Percentiles rank a stretch among this genome's conserved stretches.
Evolutionary conservation across 2,888 invertebrate genomes (phyloP).

Genomic region (Eurois occulta): DNA sequence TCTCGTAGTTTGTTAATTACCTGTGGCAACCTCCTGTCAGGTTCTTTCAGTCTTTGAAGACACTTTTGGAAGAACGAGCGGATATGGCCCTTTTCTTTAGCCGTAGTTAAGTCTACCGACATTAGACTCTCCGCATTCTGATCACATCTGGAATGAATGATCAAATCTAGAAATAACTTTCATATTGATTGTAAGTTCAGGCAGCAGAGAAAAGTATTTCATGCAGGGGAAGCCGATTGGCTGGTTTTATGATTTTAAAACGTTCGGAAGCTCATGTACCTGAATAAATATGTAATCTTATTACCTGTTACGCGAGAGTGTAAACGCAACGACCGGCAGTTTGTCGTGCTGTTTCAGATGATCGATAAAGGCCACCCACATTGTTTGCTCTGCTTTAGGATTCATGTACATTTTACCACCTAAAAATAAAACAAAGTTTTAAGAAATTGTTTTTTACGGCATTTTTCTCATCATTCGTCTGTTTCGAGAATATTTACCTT

Average conservation of each 20-base stretch:
- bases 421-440: conserved; percentile 55
- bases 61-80: conserved; percentile 96
- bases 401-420: conserved; percentile 85
- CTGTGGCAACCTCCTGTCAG: conserved; percentile 97
- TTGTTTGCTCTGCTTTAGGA: conserved; percentile 94
- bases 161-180: conserved; percentile 14
- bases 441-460: neutral
- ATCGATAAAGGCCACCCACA: conserved; percentile 95
- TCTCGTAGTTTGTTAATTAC: conserved; percentile 74
- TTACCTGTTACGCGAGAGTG: conserved; percentile 96
- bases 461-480: neutral
- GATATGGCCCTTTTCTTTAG: conserved; percentile 96
- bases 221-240: neutral
- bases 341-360: conserved; percentile 95
- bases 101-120: conserved; percentile 95
- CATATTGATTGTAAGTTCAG: neutral
- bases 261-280: neutral
- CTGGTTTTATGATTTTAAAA: neutral
- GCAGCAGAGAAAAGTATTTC: neutral
- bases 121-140: conserved; percentile 90
- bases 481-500: conserved; percentile 74
- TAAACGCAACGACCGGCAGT: conserved; percentile 98
- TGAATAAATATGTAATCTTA: conserved; percentile 68
- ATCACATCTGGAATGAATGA: conserved; percentile 90
- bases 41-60: conserved; percentile 94